Evolutionary conservation across 2,113 vertebrate genomes (phyloP).

Genomic region (Columba livia): DNA sequence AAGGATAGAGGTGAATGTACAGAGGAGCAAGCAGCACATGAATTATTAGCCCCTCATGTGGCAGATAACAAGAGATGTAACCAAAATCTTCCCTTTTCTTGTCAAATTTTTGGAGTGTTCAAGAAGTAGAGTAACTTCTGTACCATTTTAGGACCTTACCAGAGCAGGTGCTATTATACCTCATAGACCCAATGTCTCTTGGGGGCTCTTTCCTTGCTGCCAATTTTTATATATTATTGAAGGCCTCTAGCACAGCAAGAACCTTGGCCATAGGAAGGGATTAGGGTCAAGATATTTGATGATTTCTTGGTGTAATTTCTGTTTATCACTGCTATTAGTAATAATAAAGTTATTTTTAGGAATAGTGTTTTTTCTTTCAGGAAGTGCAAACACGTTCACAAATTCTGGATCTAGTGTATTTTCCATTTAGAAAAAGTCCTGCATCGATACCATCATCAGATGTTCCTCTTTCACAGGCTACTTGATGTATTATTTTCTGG

Average conservation of each 20-base stretch:
- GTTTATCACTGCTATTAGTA: not conserved
- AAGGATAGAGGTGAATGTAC: not conserved
- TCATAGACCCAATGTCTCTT: not conserved
- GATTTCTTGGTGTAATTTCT: not conserved
- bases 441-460: not conserved
- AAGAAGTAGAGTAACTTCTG: not conserved
- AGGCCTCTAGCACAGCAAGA: not conserved
- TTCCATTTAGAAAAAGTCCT: not conserved
- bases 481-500: conserved; percentile 38
- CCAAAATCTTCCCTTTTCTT: not conserved
- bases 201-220: not conserved
- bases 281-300: not conserved
- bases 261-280: not conserved
- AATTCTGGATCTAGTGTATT: not conserved
- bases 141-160: not conserved
- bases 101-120: not conserved
- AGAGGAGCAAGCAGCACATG: not conserved
- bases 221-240: not conserved
- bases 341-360: not conserved
- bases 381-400: not conserved
- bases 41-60: not conserved
- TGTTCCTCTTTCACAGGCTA: conserved; percentile 47
- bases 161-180: not conserved
- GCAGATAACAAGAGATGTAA: not conserved
- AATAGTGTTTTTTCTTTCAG: not conserved